Evolutionary conservation across 2,113 vertebrate genomes (phyloP).

Genomic region (Terrapene triunguis): DNA sequence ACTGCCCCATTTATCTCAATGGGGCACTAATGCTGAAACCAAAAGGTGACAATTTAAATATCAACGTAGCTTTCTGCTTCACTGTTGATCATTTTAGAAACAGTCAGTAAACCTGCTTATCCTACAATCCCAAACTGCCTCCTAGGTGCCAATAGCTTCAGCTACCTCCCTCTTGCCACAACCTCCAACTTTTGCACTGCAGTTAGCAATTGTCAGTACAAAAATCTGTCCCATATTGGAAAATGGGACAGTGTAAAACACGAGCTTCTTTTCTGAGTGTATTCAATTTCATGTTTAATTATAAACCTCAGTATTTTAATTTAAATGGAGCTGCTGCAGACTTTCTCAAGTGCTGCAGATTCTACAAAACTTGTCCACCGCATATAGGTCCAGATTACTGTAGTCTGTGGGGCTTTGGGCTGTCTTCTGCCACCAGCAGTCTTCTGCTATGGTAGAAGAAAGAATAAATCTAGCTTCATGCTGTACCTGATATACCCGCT

Average conservation of each 20-base stretch:
- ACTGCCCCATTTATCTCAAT: not conserved
- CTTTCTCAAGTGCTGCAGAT: not conserved
- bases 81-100: not conserved
- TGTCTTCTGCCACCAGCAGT: not conserved
- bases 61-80: slow-evolving; percentile 45
- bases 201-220: slow-evolving; percentile 48
- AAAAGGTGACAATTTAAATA: slow-evolving; percentile 29
- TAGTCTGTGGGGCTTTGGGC: not conserved
- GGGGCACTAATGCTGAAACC: not conserved
- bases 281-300: not conserved
- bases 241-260: slow-evolving; percentile 39
- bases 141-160: not conserved
- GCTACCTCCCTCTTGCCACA: not conserved
- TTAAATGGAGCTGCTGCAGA: not conserved
- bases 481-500: not conserved
- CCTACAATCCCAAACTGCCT: slow-evolving; percentile 55
- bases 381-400: too few species aligned
- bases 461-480: not conserved
- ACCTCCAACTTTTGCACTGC: not conserved
- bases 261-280: not conserved
- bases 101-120: slow-evolving; percentile 10
- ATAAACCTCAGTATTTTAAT: not conserved
- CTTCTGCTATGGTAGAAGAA: not conserved
- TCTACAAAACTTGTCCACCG: not conserved
- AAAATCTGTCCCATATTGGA: slow-evolving; percentile 27